Conservation (phyloP, 2,888 invertebrate genomes). For the Congeria kusceri region DNA sequence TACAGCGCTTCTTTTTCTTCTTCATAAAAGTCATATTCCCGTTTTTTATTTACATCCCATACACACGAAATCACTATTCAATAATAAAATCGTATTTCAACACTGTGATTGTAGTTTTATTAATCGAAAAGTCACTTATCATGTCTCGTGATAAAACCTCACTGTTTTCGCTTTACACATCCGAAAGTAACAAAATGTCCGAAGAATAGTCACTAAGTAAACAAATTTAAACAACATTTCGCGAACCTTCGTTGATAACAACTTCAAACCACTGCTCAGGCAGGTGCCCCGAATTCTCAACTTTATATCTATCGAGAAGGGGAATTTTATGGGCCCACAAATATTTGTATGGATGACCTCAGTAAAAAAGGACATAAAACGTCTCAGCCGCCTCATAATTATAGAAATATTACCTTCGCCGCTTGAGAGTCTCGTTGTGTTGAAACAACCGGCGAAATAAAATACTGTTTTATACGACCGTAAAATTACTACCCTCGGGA, state of each 20-base stretch:
- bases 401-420: conserved; percentile 73
- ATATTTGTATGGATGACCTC: conserved; percentile 57
- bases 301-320: conserved; percentile 61
- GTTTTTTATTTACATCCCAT: not conserved
- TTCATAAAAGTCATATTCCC: not conserved
- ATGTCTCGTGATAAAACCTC: too few species aligned
- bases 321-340: conserved; percentile 65
- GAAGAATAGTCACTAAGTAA: too few species aligned
- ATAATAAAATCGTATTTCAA: not conserved
- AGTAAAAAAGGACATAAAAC: conserved; percentile 61
- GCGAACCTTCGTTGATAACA: too few species aligned
- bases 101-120: too few species aligned
- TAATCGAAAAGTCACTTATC: too few species aligned
- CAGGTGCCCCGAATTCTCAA: conserved; percentile 42
- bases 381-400: conserved; percentile 70
- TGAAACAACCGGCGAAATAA: conserved; percentile 64
- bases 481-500: conserved; percentile 60
- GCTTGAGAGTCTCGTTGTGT: conserved; percentile 65
- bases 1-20: too few species aligned
- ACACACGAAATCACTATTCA: not conserved
- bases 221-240: too few species aligned
- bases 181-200: not conserved
- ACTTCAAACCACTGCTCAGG: conserved; percentile 12
- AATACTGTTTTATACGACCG: conserved; percentile 58
- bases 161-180: not conserved